These are phyloP conservation scores for Drosophila grimshawi DNA, from an alignment of 1,140 invertebrate genomes.

Conservation along the genomic window DNA sequence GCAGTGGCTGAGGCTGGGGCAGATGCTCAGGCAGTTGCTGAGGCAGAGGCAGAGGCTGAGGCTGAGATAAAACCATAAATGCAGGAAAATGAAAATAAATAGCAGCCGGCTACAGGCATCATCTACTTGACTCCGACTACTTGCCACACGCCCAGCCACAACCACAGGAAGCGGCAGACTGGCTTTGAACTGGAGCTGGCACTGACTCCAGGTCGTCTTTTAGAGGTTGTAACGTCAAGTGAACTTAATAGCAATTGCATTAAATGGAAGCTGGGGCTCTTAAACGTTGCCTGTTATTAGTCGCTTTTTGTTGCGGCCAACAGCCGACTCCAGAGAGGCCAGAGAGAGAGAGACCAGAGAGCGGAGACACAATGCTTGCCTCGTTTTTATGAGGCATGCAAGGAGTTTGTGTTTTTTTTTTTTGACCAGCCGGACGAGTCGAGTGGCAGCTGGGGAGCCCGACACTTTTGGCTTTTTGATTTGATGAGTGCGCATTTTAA, in stretches of 20 bases:
- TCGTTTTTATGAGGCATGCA: conserved; percentile 26
- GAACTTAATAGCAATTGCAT: conserved; percentile 76
- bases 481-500: conserved; percentile 57
- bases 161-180: not conserved
- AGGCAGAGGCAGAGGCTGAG: not conserved
- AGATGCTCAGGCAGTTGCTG: not conserved
- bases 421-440: conserved; percentile 7
- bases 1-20: not conserved
- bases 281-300: conserved; percentile 64
- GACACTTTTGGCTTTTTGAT: conserved; percentile 52
- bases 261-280: conserved; percentile 49
- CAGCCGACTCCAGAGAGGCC: not conserved
- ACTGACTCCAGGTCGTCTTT: conserved; percentile 3
- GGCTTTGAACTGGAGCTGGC: conserved; percentile 13
- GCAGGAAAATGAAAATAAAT: conserved; percentile 81
- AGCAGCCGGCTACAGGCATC: conserved; percentile 63
- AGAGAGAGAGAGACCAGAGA: not conserved
- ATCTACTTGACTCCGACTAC: conserved; percentile 8
- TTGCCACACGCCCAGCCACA: not conserved
- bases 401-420: too few species aligned
- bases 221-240: conserved; percentile 58
- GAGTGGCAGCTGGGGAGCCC: conserved; percentile 33
- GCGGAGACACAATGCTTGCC: not conserved
- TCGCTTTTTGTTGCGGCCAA: conserved; percentile 44
- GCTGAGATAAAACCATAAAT: conserved; percentile 76